Conservation (phyloP, 2,888 invertebrate genomes). For the Thumatha senex region DNA sequence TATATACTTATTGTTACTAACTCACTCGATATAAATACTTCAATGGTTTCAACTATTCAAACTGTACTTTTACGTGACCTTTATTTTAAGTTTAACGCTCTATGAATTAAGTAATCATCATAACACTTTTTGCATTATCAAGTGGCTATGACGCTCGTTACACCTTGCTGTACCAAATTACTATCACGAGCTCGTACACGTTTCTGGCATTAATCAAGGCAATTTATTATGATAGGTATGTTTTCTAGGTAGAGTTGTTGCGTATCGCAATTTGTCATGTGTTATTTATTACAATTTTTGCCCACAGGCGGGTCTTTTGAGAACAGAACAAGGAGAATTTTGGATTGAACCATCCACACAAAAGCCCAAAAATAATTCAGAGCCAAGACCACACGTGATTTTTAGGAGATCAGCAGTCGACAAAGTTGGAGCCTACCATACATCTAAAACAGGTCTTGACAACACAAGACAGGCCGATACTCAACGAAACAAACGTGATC, state of each 20-base stretch:
- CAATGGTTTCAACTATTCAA: background rate
- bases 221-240: constrained; percentile 22
- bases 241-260: constrained; percentile 7
- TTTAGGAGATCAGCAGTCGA: constrained; percentile 87
- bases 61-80: constrained; percentile 19
- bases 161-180: constrained; percentile 31
- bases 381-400: constrained; percentile 85
- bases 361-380: constrained; percentile 57
- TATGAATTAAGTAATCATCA: constrained; percentile 24
- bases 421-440: constrained; percentile 67
- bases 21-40: too few species aligned
- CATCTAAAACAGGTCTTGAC: constrained; percentile 61
- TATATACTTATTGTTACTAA: too few species aligned
- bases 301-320: constrained; percentile 86
- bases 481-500: constrained; percentile 62
- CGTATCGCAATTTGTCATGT: constrained; percentile 17
- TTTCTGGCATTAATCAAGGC: constrained; percentile 32
- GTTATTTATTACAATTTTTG: constrained; percentile 30
- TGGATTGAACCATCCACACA: constrained; percentile 88
- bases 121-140: constrained; percentile 32
- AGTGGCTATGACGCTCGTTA: constrained; percentile 24
- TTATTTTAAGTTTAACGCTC: constrained; percentile 23
- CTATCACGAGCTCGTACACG: constrained; percentile 12
- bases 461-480: constrained; percentile 34
- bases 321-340: constrained; percentile 86